Percentiles rank a stretch among this genome's conserved stretches.
These are phyloP conservation scores for Sinopyrophorus schimmeli DNA, from an alignment of 2,888 invertebrate genomes.

Conservation along the genomic window DNA sequence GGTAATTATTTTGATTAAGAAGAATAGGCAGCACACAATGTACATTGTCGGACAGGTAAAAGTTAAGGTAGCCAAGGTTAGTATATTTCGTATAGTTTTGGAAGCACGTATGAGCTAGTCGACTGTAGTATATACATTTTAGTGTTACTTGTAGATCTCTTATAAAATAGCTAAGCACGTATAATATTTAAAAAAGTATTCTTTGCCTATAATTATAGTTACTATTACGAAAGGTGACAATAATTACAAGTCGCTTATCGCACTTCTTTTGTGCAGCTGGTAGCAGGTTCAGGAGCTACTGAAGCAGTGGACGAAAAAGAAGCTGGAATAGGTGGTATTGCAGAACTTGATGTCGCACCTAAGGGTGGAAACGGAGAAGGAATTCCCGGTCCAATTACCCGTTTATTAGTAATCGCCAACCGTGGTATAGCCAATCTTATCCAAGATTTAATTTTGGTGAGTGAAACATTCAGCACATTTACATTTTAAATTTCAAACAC, in stretches of 20 bases:
- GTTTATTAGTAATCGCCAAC: conserved; percentile 85
- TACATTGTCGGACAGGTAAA: conserved; percentile 9
- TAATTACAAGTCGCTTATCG: no score
- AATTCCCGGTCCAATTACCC: conserved; percentile 84
- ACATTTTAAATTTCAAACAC: background rate
- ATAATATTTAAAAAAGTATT: no score
- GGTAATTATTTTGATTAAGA: background rate
- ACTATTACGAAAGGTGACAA: no score
- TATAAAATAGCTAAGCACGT: no score
- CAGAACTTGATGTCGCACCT: conserved; percentile 53
- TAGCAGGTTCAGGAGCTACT: conserved; percentile 74
- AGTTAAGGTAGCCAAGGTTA: conserved; percentile 15
- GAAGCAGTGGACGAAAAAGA: conserved; percentile 65
- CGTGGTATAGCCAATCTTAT: conserved; percentile 84
- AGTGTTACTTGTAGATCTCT: no score
- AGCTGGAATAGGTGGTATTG: conserved; percentile 59
- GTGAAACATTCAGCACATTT: no score
- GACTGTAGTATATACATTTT: no score
- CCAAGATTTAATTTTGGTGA: conserved; percentile 85
- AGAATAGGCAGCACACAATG: conserved; percentile 10
- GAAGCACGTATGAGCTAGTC: conserved; percentile 12
- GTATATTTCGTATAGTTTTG: conserved; percentile 10
- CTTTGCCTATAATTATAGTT: no score
- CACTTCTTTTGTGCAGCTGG: conserved; percentile 68
- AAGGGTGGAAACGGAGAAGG: conserved; percentile 73